Evolutionary conservation across 2,113 vertebrate species (phyloP), one percentile per base, ranked within the genome.

Genomic region (Scatophagus argus): DNA sequence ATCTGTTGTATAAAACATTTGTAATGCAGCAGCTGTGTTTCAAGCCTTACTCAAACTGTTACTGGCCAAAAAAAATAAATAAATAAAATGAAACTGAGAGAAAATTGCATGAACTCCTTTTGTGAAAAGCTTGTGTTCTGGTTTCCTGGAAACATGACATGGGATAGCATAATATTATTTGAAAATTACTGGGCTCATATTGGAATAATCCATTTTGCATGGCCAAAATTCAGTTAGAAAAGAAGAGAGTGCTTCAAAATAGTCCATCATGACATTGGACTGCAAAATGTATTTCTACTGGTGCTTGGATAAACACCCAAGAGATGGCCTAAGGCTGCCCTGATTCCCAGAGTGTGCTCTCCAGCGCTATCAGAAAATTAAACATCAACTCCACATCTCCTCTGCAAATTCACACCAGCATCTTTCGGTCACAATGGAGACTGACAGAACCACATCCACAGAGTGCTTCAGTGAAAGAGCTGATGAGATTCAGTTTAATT

Each of bases 351-450:
- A 19, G 60, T 52, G 52, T 69, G 70, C 78, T 43, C 44, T 56
- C 52, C 51, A 44, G 29, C 5, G 0, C 64, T 70, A 70, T 83
- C 76, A 83, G 68, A 70, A 86, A 87, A 87, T 89, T 75, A 81
- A 80, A 74, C 60, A 51, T 43, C 67, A 36, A 77, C 19, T 70
- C 77, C 54, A 41, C 49, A 79, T 73, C 29, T 52, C 55, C 43
- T 77, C 44, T 29, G 54, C 41, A 87, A 55, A 86, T 69, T 72
- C 31, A 74, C 6, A 79, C 44, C 27, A 51, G 60, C 72, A 73
- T 77, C 73, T 39, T 38, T 13, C 59, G 6, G 78, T 91, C 56
- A 5, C 88, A 79, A 88, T 90, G 87, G 91, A 82, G 71, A 92
- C 88, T 12, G 7, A 36, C 51, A 70, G 62, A 73, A 82, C 39